phyloP scores from a whole-genome alignment of 2,888 invertebrate genomes.

The Sthenelais limicola region DNA sequence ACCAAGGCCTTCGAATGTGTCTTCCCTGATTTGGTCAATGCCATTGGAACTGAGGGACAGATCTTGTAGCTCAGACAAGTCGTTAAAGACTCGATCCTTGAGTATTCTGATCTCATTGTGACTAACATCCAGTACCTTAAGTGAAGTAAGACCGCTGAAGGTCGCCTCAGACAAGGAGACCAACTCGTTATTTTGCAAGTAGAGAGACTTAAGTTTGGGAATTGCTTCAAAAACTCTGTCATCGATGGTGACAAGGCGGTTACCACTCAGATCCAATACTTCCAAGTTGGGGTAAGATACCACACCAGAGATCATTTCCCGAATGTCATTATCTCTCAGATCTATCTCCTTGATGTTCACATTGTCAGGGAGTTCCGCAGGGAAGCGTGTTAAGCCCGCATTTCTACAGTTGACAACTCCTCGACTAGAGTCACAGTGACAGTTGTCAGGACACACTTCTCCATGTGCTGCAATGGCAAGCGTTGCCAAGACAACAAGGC shows the following conservation, averaged over 20 bases:
- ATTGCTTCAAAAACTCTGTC: constrained; percentile 36
- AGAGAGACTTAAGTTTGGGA: constrained; percentile 36
- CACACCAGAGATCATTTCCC: constrained; percentile 22
- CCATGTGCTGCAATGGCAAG: no score
- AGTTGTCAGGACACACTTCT: constrained; percentile 37
- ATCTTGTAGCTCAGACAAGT: constrained; percentile 37
- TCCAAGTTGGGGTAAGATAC: constrained; percentile 45
- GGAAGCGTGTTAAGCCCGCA: constrained; percentile 41
- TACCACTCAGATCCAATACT: constrained; percentile 44
- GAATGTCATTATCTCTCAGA: constrained; percentile 42
- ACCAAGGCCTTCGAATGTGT: constrained; percentile 37
- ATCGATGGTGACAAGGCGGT: constrained; percentile 34
- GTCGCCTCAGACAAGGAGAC: constrained; percentile 17
- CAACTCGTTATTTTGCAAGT: constrained; percentile 39
- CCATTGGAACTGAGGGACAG: constrained; percentile 41
- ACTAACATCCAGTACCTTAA: constrained; percentile 42
- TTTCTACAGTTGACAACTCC: constrained; percentile 35
- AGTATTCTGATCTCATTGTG: constrained; percentile 37
- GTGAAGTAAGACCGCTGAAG: constrained; percentile 26
- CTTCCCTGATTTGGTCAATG: constrained; percentile 25
- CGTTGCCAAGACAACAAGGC: no score
- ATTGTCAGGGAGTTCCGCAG: constrained; percentile 45
- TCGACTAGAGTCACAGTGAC: constrained; percentile 27
- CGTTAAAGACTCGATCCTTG: constrained; percentile 37
- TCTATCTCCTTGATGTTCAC: constrained; percentile 38